Evolutionary conservation across 2,113 vertebrate species (phyloP).

Genomic region (Rhinopomastus cyanomelas): DNA sequence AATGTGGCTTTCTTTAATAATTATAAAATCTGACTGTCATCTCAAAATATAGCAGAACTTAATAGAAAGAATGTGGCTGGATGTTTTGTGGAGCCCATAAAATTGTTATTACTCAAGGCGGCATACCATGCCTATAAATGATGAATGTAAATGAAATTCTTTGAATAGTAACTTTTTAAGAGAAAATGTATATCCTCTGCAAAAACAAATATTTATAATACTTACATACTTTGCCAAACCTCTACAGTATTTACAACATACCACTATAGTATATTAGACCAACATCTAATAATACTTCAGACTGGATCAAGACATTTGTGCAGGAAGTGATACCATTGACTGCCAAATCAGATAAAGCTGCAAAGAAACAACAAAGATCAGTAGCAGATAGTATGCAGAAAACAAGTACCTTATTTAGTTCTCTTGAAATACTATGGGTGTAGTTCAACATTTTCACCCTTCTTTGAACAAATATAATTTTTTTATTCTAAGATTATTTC

Average conservation of each 20-base stretch:
- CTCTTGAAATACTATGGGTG: neutral
- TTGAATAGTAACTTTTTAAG: neutral
- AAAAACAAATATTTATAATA: neutral
- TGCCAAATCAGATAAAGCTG: neutral
- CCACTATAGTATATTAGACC: neutral
- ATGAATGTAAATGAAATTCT: neutral
- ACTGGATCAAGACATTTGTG: neutral
- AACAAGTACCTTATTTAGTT: neutral
- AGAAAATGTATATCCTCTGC: neutral
- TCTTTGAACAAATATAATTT: neutral
- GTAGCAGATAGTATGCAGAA: accelerated
- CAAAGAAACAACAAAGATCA: neutral
- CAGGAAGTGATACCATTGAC: neutral
- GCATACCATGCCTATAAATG: neutral
- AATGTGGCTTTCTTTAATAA: neutral
- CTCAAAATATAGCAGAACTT: neutral
- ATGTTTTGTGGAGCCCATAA: neutral
- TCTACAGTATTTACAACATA: neutral
- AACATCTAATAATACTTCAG: neutral
- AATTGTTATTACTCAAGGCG: neutral
- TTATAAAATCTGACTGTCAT: accelerated
- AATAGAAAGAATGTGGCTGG: neutral
- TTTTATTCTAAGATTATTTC: neutral
- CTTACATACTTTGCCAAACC: neutral
- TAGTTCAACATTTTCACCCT: neutral